A percentile compares a stretch with the other conserved stretches of the same genome.
phyloP scores from a whole-genome alignment of 2,888 invertebrate genomes.

The Ctenicera cuprea region DNA sequence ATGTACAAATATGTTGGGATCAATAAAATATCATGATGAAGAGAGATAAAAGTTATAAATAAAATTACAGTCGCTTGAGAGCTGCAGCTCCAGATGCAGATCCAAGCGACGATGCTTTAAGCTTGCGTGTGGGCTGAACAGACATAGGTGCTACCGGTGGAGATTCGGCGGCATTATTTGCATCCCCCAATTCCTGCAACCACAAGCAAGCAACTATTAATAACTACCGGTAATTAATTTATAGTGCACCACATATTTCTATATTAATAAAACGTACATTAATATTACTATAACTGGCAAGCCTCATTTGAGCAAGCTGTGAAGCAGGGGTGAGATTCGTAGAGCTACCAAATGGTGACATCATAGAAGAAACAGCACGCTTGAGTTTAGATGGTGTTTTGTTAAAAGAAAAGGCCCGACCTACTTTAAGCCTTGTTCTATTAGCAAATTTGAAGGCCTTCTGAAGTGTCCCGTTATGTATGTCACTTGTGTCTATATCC shows the following conservation, averaged over 20 bases:
- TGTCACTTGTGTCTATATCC: constrained; percentile 92
- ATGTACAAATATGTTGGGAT: constrained; percentile 66
- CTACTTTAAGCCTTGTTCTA: constrained; percentile 90
- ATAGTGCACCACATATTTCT: constrained; percentile 8
- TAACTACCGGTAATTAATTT: not conserved
- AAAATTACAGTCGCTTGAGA: constrained; percentile 81
- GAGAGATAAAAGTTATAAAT: constrained; percentile 63
- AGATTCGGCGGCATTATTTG: constrained; percentile 73
- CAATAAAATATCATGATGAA: constrained; percentile 66
- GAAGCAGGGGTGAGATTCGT: constrained; percentile 89
- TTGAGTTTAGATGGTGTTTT: constrained; percentile 96
- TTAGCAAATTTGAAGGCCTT: constrained; percentile 94
- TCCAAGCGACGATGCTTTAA: constrained; percentile 79
- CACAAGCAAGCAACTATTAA: constrained; percentile 37
- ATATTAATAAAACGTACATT: constrained; percentile 78
- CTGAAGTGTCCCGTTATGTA: constrained; percentile 89
- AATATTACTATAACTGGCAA: constrained; percentile 90
- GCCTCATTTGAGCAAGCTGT: constrained; percentile 89
- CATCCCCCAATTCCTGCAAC: constrained; percentile 84
- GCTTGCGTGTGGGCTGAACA: constrained; percentile 89
- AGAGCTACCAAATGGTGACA: constrained; percentile 91
- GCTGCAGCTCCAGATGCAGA: constrained; percentile 81
- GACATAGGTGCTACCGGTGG: constrained; percentile 85
- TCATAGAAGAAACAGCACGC: constrained; percentile 95
- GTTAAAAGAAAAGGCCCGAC: constrained; percentile 95